Evolutionary conservation across 2,113 vertebrate genomes (phyloP).

Genomic region (Nanorana parkeri): DNA sequence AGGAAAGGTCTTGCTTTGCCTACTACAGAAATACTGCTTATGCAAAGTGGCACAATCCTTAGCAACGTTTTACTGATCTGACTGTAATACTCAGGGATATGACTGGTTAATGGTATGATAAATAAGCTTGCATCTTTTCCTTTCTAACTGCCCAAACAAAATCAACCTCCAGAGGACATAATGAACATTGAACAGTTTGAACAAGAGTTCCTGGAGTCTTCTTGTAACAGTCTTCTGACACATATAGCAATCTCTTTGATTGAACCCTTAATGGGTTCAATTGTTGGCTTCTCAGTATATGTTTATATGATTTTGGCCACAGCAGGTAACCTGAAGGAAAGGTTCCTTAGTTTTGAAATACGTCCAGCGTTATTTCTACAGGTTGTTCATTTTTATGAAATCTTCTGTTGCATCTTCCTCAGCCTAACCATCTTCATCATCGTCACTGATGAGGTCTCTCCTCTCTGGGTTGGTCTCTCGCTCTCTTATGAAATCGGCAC

Average conservation of each 20-base stretch:
- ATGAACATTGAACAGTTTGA: too few species aligned
- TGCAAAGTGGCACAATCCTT: too few species aligned
- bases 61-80: too few species aligned
- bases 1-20: neutral
- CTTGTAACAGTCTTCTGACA: too few species aligned
- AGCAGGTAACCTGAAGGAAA: neutral
- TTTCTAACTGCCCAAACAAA: too few species aligned
- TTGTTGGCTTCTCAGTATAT: neutral
- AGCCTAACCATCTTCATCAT: constrained; percentile 86
- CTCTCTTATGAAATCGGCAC: constrained; percentile 91
- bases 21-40: too few species aligned
- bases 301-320: neutral
- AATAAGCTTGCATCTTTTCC: too few species aligned
- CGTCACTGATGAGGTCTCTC: constrained; percentile 89
- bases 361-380: constrained; percentile 40
- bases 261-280: neutral
- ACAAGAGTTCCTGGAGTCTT: too few species aligned
- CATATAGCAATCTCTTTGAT: too few species aligned
- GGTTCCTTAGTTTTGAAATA: constrained; percentile 9
- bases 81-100: too few species aligned
- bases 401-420: constrained; percentile 47
- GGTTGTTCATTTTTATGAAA: neutral
- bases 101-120: too few species aligned
- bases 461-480: constrained; percentile 84
- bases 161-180: too few species aligned